phyloP scores from a whole-genome alignment of 2,797 vertebrate species.

The Manis crassicaudata region DNA sequence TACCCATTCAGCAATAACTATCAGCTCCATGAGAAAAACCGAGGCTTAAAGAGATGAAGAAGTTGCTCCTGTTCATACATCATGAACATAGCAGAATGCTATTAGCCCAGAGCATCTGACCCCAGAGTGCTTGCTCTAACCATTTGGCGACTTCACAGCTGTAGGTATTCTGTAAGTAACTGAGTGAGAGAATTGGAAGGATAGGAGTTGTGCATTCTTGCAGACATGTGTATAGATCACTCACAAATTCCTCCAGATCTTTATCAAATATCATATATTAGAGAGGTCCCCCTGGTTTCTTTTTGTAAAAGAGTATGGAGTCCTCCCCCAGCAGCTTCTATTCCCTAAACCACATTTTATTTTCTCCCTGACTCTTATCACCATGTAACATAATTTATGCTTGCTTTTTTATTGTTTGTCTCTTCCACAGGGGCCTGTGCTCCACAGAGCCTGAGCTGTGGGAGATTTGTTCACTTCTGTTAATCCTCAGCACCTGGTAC shows the following conservation, averaged over 20 bases:
- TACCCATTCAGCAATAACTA: background rate
- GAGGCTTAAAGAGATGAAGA: background rate
- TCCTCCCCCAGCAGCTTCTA: background rate
- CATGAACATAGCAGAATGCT: background rate
- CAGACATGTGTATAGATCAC: slow-evolving; percentile 16
- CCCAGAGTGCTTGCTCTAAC: background rate
- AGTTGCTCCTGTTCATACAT: background rate
- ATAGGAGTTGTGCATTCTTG: background rate
- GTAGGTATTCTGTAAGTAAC: background rate
- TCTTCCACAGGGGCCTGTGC: background rate
- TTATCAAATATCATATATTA: slow-evolving; percentile 43
- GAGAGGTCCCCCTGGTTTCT: background rate
- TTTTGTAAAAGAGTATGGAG: background rate
- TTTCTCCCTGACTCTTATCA: background rate
- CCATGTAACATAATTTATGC: background rate
- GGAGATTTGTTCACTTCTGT: background rate
- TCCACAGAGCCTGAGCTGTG: background rate
- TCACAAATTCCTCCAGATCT: slow-evolving; percentile 36
- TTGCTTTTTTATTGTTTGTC: background rate
- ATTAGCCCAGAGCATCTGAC: background rate
- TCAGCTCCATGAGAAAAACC: slow-evolving; percentile 27
- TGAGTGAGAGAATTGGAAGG: background rate
- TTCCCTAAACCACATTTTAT: background rate
- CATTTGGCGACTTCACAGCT: background rate
- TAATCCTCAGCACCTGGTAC: background rate